Conservation (phyloP, 2,113 vertebrate genomes). For the Ptilonorhynchus violaceus region DNA sequence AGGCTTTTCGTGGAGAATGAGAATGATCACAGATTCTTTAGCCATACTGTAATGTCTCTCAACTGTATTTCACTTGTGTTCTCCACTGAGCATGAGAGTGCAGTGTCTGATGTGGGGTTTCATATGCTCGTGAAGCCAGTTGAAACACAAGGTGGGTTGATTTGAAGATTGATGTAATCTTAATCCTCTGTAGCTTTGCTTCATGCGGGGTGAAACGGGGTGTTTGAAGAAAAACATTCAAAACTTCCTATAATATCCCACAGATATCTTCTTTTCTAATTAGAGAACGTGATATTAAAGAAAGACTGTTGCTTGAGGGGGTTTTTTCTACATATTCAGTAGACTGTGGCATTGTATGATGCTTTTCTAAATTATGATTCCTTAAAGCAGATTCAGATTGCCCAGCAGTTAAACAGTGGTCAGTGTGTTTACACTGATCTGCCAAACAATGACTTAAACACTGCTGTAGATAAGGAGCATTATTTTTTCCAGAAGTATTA, state of each 20-base stretch:
- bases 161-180: neutral
- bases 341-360: neutral
- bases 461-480: neutral
- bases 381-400: neutral
- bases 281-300: neutral
- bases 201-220: neutral
- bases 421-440: neutral
- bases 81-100: neutral
- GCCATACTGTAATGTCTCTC: fast-evolving
- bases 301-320: neutral
- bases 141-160: neutral
- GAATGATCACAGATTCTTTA: neutral
- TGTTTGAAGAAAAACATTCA: neutral
- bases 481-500: neutral
- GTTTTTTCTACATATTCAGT: neutral
- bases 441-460: neutral
- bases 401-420: neutral
- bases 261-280: neutral
- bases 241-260: neutral
- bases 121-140: neutral
- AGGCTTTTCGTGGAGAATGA: neutral
- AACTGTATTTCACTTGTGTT: neutral
- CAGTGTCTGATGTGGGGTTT: neutral
- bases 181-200: neutral
- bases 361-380: neutral